These are phyloP conservation scores for Pseudomugil tenellus DNA, from an alignment of 2,797 vertebrate genomes.

Conservation along the genomic window DNA sequence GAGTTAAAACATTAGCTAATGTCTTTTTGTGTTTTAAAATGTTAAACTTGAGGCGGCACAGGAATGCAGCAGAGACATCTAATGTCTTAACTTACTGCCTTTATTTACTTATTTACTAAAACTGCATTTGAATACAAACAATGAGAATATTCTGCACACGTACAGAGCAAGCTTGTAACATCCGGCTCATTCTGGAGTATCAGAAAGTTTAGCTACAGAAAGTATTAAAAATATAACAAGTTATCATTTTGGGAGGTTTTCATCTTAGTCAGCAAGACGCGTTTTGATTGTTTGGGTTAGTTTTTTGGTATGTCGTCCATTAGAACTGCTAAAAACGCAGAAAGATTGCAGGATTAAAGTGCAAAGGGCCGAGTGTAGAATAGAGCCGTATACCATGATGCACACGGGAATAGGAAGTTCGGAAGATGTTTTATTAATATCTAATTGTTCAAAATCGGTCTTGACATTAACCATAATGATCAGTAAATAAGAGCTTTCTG, in stretches of 20 bases:
- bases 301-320: not conserved
- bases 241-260: not conserved
- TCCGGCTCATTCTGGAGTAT: too few species aligned
- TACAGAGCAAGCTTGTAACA: not conserved
- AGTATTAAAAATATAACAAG: too few species aligned
- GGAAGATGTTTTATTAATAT: not conserved
- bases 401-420: not conserved
- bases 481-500: not conserved
- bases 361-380: not conserved
- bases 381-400: not conserved
- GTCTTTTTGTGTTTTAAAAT: not conserved
- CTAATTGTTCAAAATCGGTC: not conserved
- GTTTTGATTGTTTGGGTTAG: too few species aligned
- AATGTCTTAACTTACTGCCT: too few species aligned
- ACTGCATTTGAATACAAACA: not conserved
- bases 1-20: conserved; percentile 1
- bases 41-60: not conserved
- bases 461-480: not conserved
- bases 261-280: not conserved
- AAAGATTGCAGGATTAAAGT: not conserved
- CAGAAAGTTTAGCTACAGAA: too few species aligned
- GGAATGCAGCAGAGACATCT: not conserved
- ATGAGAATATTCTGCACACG: not conserved
- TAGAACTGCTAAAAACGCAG: not conserved
- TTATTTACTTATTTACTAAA: too few species aligned